These are phyloP conservation scores for Sitta carolinensis DNA, from an alignment of 2,797 vertebrate species.

Conservation along the genomic window DNA sequence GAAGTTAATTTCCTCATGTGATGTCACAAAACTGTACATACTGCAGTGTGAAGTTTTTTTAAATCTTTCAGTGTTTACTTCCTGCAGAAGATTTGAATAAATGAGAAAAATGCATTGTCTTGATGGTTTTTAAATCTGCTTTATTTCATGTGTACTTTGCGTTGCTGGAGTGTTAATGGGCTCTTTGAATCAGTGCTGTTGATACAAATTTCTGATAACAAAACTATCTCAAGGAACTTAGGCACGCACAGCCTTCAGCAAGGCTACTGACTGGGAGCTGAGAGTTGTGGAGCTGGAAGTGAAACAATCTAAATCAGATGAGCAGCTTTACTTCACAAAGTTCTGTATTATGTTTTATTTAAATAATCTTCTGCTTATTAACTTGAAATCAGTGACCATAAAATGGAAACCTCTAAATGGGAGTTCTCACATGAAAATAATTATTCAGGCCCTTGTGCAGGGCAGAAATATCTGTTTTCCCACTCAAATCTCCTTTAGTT, in stretches of 20 bases:
- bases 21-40: constrained; percentile 83
- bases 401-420: neutral
- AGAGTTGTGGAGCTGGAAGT: neutral
- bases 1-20: constrained; percentile 80
- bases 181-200: neutral
- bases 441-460: neutral
- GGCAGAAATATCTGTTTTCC: neutral
- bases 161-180: neutral
- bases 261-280: neutral
- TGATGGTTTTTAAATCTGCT: constrained; percentile 69
- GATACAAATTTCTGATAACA: neutral
- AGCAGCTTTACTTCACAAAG: neutral
- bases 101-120: constrained; percentile 80
- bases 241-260: neutral
- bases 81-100: constrained; percentile 86
- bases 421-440: neutral
- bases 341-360: neutral
- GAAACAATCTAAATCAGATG: neutral
- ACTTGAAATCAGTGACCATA: neutral
- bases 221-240: neutral
- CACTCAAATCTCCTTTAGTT: neutral
- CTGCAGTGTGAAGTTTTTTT: constrained; percentile 83
- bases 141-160: constrained; percentile 49
- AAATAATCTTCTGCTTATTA: neutral
- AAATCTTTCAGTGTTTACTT: constrained; percentile 85